Evolutionary conservation across 2,888 invertebrate species (phyloP).

Genomic region (Scrobipalpa atriplicella): DNA sequence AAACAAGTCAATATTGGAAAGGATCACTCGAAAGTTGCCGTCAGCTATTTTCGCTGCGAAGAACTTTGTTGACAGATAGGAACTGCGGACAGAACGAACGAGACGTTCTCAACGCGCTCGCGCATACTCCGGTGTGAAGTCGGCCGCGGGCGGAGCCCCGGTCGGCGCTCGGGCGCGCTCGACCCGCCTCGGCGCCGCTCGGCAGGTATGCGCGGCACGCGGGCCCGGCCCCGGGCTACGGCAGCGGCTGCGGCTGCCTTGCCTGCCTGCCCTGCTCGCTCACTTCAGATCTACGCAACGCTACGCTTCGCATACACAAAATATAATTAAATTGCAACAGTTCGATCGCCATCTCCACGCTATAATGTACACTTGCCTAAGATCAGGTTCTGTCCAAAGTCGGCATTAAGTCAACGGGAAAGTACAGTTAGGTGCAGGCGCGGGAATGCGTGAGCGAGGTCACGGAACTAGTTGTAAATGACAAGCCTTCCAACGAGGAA

Average conservation of each 20-base stretch:
- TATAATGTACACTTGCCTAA: slow-evolving; percentile 77
- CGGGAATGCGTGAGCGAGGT: slow-evolving; percentile 83
- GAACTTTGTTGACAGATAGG: slow-evolving; percentile 80
- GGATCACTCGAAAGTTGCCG: slow-evolving; percentile 65
- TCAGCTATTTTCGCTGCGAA: slow-evolving; percentile 68
- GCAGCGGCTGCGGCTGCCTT: slow-evolving; percentile 42
- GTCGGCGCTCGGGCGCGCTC: slow-evolving; percentile 55
- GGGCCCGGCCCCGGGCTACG: slow-evolving; percentile 61
- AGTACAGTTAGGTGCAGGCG: slow-evolving; percentile 83
- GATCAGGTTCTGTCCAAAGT: slow-evolving; percentile 81
- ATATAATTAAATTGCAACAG: slow-evolving; percentile 81
- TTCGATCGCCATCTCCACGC: slow-evolving; percentile 69
- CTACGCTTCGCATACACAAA: slow-evolving; percentile 71
- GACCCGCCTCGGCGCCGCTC: slow-evolving; percentile 61
- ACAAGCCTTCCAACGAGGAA: slow-evolving; percentile 76
- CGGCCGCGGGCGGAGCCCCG: slow-evolving; percentile 63
- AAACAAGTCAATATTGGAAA: slow-evolving; percentile 68
- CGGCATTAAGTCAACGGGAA: slow-evolving; percentile 81
- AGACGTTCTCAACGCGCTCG: slow-evolving; percentile 81
- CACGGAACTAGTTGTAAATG: slow-evolving; percentile 83
- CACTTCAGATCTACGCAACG: slow-evolving; percentile 66
- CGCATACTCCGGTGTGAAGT: slow-evolving; percentile 81
- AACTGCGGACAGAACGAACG: slow-evolving; percentile 58
- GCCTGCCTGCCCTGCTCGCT: slow-evolving; percentile 28
- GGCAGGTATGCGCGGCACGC: slow-evolving; percentile 77